phyloP scores from a whole-genome alignment of 2,888 invertebrate species.

The Aphodius sticticus region DNA sequence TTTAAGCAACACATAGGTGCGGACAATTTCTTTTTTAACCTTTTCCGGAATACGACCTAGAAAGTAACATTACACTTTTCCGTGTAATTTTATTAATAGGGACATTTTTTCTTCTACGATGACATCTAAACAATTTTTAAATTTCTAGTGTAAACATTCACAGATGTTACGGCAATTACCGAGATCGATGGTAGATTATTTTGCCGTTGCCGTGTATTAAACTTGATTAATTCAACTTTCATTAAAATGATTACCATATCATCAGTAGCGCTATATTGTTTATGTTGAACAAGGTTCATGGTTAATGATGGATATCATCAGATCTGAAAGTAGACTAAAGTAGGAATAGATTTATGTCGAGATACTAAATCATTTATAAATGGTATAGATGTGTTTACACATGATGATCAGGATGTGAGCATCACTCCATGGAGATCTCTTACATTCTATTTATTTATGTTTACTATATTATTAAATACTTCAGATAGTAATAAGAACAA shows the following conservation, averaged over 20 bases:
- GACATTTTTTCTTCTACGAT: background rate
- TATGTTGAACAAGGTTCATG: background rate
- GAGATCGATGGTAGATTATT: background rate
- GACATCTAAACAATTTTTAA: background rate
- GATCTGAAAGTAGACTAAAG: background rate
- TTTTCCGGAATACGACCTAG: background rate
- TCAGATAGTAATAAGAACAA: no score
- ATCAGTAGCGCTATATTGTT: background rate
- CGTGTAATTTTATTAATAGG: background rate
- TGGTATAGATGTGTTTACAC: background rate
- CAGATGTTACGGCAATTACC: conserved; percentile 4
- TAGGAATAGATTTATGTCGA: background rate
- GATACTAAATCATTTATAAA: background rate
- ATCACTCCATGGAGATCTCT: background rate
- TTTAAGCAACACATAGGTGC: background rate
- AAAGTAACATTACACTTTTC: background rate
- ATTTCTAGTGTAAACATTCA: background rate
- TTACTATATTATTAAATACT: no score
- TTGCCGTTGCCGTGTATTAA: background rate
- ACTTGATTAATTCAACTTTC: background rate
- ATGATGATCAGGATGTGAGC: background rate
- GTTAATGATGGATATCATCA: background rate
- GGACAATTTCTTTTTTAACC: background rate
- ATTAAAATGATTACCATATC: background rate
- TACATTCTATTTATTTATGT: no score